Evolutionary conservation across 2,113 vertebrate genomes (phyloP).

Genomic region (Podarcis raffonei): DNA sequence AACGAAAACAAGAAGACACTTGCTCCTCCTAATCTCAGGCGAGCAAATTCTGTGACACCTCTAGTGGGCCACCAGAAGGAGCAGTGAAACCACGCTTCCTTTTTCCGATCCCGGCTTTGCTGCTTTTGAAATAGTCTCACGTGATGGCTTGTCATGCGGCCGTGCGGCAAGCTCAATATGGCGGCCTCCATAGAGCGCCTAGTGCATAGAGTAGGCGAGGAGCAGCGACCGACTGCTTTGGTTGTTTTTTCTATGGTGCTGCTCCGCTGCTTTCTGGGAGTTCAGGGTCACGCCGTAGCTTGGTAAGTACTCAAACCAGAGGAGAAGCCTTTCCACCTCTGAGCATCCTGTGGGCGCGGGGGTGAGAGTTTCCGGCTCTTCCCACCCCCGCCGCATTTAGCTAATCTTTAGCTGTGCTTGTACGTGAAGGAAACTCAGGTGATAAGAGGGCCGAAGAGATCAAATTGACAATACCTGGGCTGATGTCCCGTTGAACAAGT

Average conservation of each 20-base stretch:
- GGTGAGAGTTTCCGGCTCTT: too few relatives aligned
- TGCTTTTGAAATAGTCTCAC: background rate
- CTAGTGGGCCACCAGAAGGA: background rate
- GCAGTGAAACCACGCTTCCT: too few relatives aligned
- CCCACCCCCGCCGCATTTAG: background rate
- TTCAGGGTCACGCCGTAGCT: background rate
- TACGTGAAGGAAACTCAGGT: background rate
- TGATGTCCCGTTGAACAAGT: too few relatives aligned
- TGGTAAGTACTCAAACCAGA: conserved; percentile 40
- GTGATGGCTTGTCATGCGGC: conserved; percentile 29
- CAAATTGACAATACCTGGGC: background rate
- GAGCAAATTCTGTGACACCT: background rate
- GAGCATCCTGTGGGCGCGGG: background rate
- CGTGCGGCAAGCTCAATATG: conserved; percentile 27
- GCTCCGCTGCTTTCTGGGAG: conserved; percentile 39
- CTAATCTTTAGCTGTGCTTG: background rate
- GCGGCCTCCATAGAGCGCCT: conserved; percentile 36
- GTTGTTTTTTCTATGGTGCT: conserved; percentile 3
- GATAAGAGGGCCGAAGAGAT: background rate
- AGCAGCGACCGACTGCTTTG: too few relatives aligned
- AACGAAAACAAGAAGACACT: too few relatives aligned
- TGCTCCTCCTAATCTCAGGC: background rate
- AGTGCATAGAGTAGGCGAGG: fast-evolving
- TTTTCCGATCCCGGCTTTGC: too few relatives aligned
- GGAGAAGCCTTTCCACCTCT: too few relatives aligned